Base-by-base conservation (phyloP, 2,113 vertebrate species). In the Colinus virginianus region DNA sequence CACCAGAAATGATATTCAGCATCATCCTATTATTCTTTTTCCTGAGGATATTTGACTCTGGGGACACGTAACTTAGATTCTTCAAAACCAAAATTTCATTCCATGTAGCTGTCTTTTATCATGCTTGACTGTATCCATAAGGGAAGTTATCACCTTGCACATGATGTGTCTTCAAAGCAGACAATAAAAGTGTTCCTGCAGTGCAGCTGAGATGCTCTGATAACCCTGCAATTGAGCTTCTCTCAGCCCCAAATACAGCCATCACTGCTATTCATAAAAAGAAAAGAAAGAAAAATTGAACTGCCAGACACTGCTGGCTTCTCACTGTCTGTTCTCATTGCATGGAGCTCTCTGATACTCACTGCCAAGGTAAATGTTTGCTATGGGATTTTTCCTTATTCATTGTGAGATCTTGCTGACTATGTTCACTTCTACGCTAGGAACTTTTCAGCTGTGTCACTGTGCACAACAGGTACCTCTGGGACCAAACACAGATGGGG, bases 381-480 rank as follows among this genome's bases (percentile, higher is more conserved):
- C 46, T 32, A 18, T 6, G 38, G 38, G 66, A 42, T 67, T 75
- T 71, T 45, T 23, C 9, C 13, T 84, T 51, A 32, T 32, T 59
- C 1, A 0, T 42, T 49, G 7, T 5, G 62, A 49, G 42, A 55
- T 32, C 1, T 0, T 1, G 1, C 15, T 77, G 59, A 88, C 30
- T 11, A 21, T 3, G 20, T 15, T 68, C 38, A 11, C 30, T 28
- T 75, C 66, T 40, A 83, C 18, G 20, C 42, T 13, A 6, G 23
- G 36, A 32, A 14, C n/a, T 78, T 72, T 81, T 48, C 40, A 74
- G 43, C 43, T 56, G 25, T 1, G 8, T 62, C 58, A 82, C 36
- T 34, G 18, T 30, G 68, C 49, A 38, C 63, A 72, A 34, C 9
- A 17, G 26, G 13, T 26, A 79, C 13, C 8, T 25, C 53, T 63